Conservation (phyloP, 2,113 vertebrate genomes). For the Puntigrus tetrazona region DNA sequence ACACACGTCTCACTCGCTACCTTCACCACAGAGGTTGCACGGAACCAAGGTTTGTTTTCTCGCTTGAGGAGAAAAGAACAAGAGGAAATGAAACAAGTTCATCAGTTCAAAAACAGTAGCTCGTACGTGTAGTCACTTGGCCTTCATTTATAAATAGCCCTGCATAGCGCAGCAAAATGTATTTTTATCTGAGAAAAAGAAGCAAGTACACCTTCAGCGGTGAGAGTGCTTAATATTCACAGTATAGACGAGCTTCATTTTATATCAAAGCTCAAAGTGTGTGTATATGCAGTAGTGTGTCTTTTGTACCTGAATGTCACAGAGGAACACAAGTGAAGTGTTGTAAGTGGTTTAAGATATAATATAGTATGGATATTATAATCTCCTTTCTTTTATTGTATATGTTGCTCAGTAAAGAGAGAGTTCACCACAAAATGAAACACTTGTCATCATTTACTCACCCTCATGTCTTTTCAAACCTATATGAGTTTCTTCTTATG, state of each 20-base stretch:
- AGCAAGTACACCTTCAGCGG: not conserved
- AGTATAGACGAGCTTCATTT: not conserved
- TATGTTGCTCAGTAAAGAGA: not conserved
- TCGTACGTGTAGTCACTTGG: not conserved
- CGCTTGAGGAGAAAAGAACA: not conserved
- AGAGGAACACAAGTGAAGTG: not conserved
- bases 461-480: no score
- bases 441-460: no score
- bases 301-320: not conserved
- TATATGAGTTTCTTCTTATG: no score
- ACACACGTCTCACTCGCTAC: not conserved
- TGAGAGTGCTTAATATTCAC: not conserved
- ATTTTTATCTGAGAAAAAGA: constrained; percentile 14
- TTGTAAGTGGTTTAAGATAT: not conserved
- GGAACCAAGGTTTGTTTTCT: not conserved
- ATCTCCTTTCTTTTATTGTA: not conserved
- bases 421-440: no score
- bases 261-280: not conserved
- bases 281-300: not conserved
- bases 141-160: constrained; percentile 1
- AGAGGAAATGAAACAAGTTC: constrained; percentile 3
- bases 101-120: constrained; percentile 18
- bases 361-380: not conserved
- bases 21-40: not conserved
- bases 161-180: not conserved